Percentiles rank a stretch among this genome's conserved stretches.
These are phyloP conservation scores for Idaea aversata DNA, from an alignment of 2,888 invertebrate species.

Conservation along the genomic window DNA sequence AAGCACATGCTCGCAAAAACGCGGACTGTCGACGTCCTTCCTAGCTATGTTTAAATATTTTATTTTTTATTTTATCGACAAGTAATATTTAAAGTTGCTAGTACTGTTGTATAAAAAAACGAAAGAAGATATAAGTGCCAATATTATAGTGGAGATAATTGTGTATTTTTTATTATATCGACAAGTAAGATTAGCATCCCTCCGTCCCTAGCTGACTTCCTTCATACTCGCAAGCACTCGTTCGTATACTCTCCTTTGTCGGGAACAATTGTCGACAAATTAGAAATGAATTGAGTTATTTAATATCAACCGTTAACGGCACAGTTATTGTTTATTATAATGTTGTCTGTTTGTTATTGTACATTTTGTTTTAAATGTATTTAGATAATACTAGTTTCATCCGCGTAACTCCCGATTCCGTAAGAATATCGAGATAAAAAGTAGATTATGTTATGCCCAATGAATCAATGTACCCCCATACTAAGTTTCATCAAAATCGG, in stretches of 20 bases:
- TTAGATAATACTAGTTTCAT: too few relatives aligned
- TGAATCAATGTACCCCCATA: too few relatives aligned
- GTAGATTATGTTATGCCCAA: too few relatives aligned
- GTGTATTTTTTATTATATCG: neutral
- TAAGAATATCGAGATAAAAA: too few relatives aligned
- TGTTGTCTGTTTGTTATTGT: slow-evolving; percentile 16
- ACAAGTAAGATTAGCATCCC: slow-evolving; percentile 34
- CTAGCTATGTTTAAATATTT: too few relatives aligned
- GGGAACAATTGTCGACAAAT: slow-evolving; percentile 80
- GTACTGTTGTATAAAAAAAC: too few relatives aligned
- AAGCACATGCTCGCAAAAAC: too few relatives aligned
- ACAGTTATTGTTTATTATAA: slow-evolving; percentile 65
- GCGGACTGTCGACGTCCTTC: too few relatives aligned
- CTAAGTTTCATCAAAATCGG: too few relatives aligned
- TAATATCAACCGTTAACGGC: slow-evolving; percentile 71
- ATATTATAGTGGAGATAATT: neutral
- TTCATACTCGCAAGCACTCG: slow-evolving; percentile 79
- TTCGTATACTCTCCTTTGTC: slow-evolving; percentile 77
- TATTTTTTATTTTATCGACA: neutral
- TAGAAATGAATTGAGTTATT: slow-evolving; percentile 81
- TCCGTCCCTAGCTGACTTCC: slow-evolving; percentile 72
- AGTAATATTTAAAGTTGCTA: neutral
- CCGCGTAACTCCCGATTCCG: too few relatives aligned
- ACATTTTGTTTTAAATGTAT: too few relatives aligned
- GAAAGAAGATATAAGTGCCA: too few relatives aligned